Percentiles rank a stretch among this genome's conserved stretches.
Conservation (phyloP, 2,888 invertebrate genomes). For the Uloborus plumipes region DNA sequence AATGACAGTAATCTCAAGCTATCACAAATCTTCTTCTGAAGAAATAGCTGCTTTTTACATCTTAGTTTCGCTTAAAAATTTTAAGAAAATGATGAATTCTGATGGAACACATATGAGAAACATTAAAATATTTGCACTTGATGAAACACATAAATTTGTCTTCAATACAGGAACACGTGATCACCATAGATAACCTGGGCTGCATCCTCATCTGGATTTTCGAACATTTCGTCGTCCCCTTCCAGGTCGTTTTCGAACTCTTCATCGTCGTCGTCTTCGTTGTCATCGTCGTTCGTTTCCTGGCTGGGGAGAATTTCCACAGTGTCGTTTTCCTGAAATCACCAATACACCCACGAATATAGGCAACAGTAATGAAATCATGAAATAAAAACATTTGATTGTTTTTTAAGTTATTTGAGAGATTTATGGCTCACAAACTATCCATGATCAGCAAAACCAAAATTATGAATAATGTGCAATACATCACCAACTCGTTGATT, state of each 20-base stretch:
- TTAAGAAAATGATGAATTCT: neutral
- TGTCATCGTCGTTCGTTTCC: neutral
- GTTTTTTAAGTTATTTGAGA: too few species aligned
- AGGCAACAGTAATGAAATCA: too few species aligned
- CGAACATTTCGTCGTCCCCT: constrained; percentile 30
- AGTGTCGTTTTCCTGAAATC: constrained; percentile 10
- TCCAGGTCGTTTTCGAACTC: constrained; percentile 10
- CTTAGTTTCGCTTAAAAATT: neutral
- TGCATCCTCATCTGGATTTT: constrained; percentile 42
- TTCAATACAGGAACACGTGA: constrained; percentile 52
- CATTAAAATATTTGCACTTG: constrained; percentile 7
- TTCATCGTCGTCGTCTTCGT: constrained; percentile 33
- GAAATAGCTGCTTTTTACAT: too few species aligned
- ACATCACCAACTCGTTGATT: too few species aligned
- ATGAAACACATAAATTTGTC: neutral
- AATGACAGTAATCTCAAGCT: too few species aligned
- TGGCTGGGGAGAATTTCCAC: constrained; percentile 9
- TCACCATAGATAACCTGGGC: constrained; percentile 55
- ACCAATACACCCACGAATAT: too few species aligned
- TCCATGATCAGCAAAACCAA: too few species aligned
- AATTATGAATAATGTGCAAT: too few species aligned
- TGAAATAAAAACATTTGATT: too few species aligned
- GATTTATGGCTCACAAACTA: too few species aligned
- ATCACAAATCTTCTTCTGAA: too few species aligned
- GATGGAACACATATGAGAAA: neutral